phyloP scores from a whole-genome alignment of 2,113 vertebrate genomes.

The Poeciliopsis retropinna region DNA sequence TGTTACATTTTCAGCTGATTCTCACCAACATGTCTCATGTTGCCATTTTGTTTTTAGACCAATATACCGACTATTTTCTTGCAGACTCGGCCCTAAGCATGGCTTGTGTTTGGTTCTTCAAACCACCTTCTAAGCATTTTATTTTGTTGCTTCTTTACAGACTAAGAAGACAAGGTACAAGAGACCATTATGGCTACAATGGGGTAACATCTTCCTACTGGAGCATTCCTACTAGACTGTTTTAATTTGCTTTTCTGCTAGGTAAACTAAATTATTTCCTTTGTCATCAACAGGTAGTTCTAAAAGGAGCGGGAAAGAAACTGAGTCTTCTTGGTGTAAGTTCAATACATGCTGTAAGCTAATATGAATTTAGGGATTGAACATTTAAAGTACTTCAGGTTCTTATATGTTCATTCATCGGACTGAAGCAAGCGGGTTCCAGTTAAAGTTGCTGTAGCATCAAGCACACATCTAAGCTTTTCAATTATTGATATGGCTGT shows the following conservation, averaged over 20 bases:
- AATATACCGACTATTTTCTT: too few species aligned
- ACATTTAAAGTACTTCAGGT: too few species aligned
- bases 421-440: too few species aligned
- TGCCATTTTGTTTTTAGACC: too few species aligned
- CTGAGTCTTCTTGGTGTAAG: constrained; percentile 82
- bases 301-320: constrained; percentile 81
- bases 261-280: not conserved
- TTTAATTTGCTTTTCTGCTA: not conserved
- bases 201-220: constrained; percentile 66
- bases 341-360: constrained; percentile 22
- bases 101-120: not conserved
- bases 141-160: constrained; percentile 53
- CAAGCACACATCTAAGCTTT: not conserved
- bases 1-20: not conserved
- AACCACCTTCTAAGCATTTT: not conserved
- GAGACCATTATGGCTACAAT: constrained; percentile 79
- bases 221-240: not conserved
- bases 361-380: not conserved
- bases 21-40: not conserved
- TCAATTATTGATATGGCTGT: not conserved
- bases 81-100: too few species aligned
- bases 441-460: too few species aligned
- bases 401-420: too few species aligned
- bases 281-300: constrained; percentile 72
- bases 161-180: constrained; percentile 70